A percentile compares a stretch with the other conserved stretches of the same genome.
phyloP scores from a whole-genome alignment of 1,140 invertebrate genomes.

The Panagrolaimus sp. region DNA sequence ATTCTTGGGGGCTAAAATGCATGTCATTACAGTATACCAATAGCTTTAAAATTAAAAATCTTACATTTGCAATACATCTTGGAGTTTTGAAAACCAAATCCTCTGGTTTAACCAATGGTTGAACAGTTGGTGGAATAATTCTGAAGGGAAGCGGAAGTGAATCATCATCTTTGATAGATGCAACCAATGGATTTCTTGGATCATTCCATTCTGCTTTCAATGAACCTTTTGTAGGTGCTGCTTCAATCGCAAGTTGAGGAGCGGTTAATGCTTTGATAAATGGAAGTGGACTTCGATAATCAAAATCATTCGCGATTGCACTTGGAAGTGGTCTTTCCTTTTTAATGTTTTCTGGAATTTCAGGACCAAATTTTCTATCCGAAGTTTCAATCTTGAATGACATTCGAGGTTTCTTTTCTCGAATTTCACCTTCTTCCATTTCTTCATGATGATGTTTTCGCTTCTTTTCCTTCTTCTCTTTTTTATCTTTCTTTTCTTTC shows the following conservation, averaged over 20 bases:
- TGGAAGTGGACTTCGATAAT: neutral
- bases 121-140: neutral
- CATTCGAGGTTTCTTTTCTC: neutral
- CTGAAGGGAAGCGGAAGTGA: neutral
- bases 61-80: neutral
- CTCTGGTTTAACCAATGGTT: constrained; percentile 5
- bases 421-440: constrained; percentile 3
- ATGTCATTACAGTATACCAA: neutral
- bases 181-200: constrained; percentile 6
- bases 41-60: neutral
- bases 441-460: neutral
- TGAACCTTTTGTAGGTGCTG: neutral
- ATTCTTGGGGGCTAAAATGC: neutral
- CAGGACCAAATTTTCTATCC: neutral
- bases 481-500: neutral
- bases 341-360: neutral
- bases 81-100: constrained; percentile 6
- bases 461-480: constrained; percentile 8
- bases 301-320: neutral
- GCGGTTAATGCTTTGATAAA: neutral
- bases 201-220: constrained; percentile 15
- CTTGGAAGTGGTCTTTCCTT: neutral
- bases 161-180: neutral
- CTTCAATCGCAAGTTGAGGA: constrained; percentile 2
- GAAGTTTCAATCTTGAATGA: neutral